Base-by-base conservation (phyloP, 2,888 invertebrate genomes). In the Sturmia bella region DNA sequence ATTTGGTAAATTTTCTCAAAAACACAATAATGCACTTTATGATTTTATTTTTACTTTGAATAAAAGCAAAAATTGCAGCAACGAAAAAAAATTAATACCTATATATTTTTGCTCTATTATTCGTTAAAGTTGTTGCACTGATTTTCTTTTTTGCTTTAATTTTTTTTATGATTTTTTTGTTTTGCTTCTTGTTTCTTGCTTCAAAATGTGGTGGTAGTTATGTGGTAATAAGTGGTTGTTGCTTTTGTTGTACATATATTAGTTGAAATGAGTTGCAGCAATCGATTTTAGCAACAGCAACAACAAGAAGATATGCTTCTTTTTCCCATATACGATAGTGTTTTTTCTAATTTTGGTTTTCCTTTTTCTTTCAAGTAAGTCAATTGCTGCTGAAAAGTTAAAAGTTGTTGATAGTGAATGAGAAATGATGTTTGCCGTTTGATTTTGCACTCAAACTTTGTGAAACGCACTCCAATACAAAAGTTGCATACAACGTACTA, bases 21-120 rank as follows among this genome's bases (percentile, higher is more conserved):
- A 74, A 69, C 78, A 64, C 64, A 74, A 64, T 66, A 66, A 61
- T 74, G 74, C 78, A 82, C 78, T 82, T 82, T 82, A 50, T 78
- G 69, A 69, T 74, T 81, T 81, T 69, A 70, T 69, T 74, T 50
- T 48, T 64, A 82, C 69, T 56, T 74, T 73, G 27, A 54, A 59
- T 52, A 48, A 69, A 59, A 57, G 48, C 13, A 50, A 66, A 52
- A 73, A 64, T 59, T 54, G 39, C 57, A 61, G 41, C 37, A 52
- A 45, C 21, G 52, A 45, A 52, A 56, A 43, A 66, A 73, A 50
- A 56, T 15, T 72, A 21, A 64, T 57, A 52, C 32, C 32, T 50
- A 7, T 32, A 3, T 32, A 9, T 32, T 6, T 3, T 48, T 43
- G 56, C 59, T 68, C 69, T 21, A 54, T 45, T 45, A 37, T 52